A percentile compares a stretch with the other conserved stretches of the same genome.
Evolutionary conservation across 64 coral and sea anemone genomes (phyloP).

Genomic region (Anthopleura sola): DNA sequence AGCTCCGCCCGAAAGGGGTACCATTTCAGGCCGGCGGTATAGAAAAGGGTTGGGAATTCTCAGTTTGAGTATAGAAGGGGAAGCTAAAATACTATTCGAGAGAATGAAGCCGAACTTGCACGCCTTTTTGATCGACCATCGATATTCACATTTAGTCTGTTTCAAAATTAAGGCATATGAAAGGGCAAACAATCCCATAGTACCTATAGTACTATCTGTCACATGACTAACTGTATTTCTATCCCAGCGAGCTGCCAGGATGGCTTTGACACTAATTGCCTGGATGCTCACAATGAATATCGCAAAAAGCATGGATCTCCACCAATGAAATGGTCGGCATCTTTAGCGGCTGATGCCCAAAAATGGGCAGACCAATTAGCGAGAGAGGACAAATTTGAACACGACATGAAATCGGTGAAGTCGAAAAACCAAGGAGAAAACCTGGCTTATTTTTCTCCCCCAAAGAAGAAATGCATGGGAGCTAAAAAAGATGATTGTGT

Average conservation of each 20-base stretch:
- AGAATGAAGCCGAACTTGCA: too few relatives aligned
- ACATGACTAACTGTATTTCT: too few relatives aligned
- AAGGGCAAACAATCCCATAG: too few relatives aligned
- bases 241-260: conserved; percentile 10
- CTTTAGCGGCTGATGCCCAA: conserved; percentile 74
- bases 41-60: too few relatives aligned
- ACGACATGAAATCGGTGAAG: conserved; percentile 54
- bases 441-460: conserved; percentile 68
- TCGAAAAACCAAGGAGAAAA: conserved; percentile 70
- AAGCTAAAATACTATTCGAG: too few relatives aligned
- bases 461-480: conserved; percentile 59
- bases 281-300: conserved; percentile 64
- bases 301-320: conserved; percentile 61
- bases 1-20: too few relatives aligned
- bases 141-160: too few relatives aligned
- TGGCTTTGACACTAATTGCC: conserved; percentile 70
- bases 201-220: too few relatives aligned
- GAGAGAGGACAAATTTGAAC: conserved; percentile 39
- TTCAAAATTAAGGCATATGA: too few relatives aligned
- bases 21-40: too few relatives aligned
- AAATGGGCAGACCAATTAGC: conserved; percentile 71
- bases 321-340: conserved; percentile 51
- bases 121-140: too few relatives aligned
- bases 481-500: conserved; percentile 41
- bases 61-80: too few relatives aligned